Evolutionary conservation across 2,797 vertebrate genomes (phyloP), one percentile per base, ranked within the genome.

Genomic region (Enteromius mattozi): DNA sequence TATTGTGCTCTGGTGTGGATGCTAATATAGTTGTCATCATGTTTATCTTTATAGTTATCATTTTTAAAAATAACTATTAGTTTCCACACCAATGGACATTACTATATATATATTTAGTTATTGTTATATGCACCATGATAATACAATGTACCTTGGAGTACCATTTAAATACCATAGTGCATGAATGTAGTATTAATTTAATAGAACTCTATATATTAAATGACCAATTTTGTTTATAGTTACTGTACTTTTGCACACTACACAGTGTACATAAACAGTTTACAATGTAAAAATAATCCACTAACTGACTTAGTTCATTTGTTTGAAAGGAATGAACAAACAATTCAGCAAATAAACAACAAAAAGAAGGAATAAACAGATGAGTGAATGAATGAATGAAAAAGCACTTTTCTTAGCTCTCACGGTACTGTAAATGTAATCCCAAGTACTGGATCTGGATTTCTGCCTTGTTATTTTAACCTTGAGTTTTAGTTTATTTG

Each of bases 401-500:
- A 40, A 17, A 0, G 37, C 9, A 19, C 30, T 6, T 51, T 37
- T 69, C 47, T 21, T 40, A 51, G 19, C 33, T 33, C 47, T 56
- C 14, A 16, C 17, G 0, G 30, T 42, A 27, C 33, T 47, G 6
- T 27, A 21, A 80, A 56, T 69, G 27, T 27, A 40, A 17, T 69
- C 2, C n/a, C 27, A 69, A 69, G 27, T 47, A 35, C 68, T 59
- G 66, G 70, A 74, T 54, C 7, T 42, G 35, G 35, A 40, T 56
- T 56, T 72, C 16, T 51, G n/a, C 42, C 6, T 37, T 30, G 40
- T 80, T 70, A 42, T 63, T 70, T 37, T 7, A 70, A 56, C 63
- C 47, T 76, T 47, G 45, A 76, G 35, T 80, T 47, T 54, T 30
- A 54, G 33, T 56, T 68, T 83, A 68, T 77, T 45, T 74, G 27